Conservation (phyloP, 2,113 vertebrate species). For the Ciconia maguari region DNA sequence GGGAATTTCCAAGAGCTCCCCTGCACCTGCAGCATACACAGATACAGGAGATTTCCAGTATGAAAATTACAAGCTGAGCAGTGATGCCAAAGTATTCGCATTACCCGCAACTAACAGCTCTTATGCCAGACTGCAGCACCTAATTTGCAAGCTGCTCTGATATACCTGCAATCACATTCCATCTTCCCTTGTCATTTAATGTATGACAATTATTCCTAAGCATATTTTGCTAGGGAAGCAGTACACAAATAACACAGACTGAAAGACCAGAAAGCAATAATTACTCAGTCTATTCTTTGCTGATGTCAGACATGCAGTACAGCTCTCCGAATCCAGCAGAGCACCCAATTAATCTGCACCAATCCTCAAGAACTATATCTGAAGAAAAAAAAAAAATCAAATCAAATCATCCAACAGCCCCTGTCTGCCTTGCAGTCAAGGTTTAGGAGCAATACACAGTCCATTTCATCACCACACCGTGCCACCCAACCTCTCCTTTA, state of each 20-base stretch:
- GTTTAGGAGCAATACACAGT: background rate
- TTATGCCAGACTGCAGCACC: conserved; percentile 41
- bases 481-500: background rate
- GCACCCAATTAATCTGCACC: conserved; percentile 19
- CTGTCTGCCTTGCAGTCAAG: background rate
- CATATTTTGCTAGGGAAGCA: background rate
- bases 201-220: background rate
- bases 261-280: conserved; percentile 40
- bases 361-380: background rate
- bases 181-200: background rate
- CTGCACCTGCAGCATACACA: background rate
- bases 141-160: conserved; percentile 36
- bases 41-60: background rate
- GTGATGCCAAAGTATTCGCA: background rate
- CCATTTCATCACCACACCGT: background rate
- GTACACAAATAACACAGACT: background rate
- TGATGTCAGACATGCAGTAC: conserved; percentile 5
- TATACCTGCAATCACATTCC: conserved; percentile 21
- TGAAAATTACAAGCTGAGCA: background rate
- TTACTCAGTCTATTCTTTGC: conserved; percentile 27
- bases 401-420: background rate
- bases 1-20: conserved; percentile 36
- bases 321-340: conserved; percentile 3
- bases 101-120: conserved; percentile 1
- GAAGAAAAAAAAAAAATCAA: background rate